Base-by-base conservation (phyloP, 2,113 vertebrate genomes). In the Sceloporus tristichus region DNA sequence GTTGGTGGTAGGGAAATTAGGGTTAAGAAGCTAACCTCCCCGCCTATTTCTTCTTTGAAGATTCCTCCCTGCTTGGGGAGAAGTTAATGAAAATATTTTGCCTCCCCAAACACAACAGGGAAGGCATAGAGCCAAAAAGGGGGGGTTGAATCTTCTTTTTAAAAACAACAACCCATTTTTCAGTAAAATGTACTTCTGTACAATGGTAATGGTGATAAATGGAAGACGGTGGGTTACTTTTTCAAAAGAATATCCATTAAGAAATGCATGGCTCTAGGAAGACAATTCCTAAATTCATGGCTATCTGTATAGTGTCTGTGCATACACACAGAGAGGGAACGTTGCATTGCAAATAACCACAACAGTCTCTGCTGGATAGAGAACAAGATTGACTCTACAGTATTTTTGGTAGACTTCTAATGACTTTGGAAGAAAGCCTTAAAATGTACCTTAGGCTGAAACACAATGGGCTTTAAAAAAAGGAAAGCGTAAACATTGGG, bases 1-100 rank as follows among this genome's bases (percentile, higher is more conserved):
- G 89, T 91, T 89, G 90, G 94, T 19, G 0, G 95, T 88, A 94
- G 94, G 94, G 89, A 96, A 96, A 96, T 89, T 78, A 96, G 92
- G 93, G 94, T 93, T 82, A 95, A 96, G 94, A 92, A 95, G 93
- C 92, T 94, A 82, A 94, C 92, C 95, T 94, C 94, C 94, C 91
- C 91, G 10, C 92, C 92, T 53, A 77, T n/a, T 88, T 88, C 94
- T 87, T 87, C 96, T 97, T 96, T 95, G 95, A 97, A 97, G 96
- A 95, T 96, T 95, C 94, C 90, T 87, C 89, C 78, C 4, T 95
- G 96, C 95, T 94, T 86, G 94, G 90, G 95, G 95, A 96, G 96
- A 96, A 38, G 90, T 91, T 96, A 96, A 97, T 95, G 96, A 96
- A 96, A 96, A 96, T 95, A 95, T 95, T 96, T 96, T 96, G 80